Evolutionary conservation across 2,888 invertebrate genomes (phyloP).

Genomic region (Heteropelma amictum): DNA sequence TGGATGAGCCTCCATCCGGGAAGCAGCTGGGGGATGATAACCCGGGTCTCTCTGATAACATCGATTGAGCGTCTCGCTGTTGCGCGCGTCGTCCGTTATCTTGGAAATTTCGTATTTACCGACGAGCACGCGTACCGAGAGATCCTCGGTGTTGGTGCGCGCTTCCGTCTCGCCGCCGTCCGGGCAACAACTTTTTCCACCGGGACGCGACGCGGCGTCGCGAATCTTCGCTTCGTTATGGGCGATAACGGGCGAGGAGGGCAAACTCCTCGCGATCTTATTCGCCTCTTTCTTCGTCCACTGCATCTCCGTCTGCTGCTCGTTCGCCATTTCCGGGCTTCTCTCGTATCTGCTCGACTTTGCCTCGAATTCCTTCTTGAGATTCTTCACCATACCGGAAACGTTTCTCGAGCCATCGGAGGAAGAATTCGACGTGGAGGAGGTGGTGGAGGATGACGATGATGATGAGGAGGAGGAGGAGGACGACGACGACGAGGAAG

Average conservation of each 20-base stretch:
- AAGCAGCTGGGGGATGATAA: too few relatives aligned
- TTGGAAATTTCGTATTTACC: constrained; percentile 85
- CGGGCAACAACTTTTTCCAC: background rate
- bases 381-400: constrained; percentile 89
- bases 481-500: constrained; percentile 46
- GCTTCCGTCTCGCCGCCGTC: background rate
- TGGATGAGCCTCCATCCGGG: constrained; percentile 71
- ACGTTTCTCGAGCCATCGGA: constrained; percentile 75
- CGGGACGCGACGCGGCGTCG: background rate
- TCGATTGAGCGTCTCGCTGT: constrained; percentile 67
- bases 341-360: constrained; percentile 79
- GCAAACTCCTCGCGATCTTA: constrained; percentile 74
- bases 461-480: constrained; percentile 51
- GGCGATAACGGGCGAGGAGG: constrained; percentile 82
- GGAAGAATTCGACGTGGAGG: constrained; percentile 53
- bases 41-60: constrained; percentile 60
- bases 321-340: constrained; percentile 61
- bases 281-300: constrained; percentile 69
- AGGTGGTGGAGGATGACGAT: constrained; percentile 47
- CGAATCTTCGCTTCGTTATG: constrained; percentile 77
- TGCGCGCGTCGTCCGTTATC: constrained; percentile 59
- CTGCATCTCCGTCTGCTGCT: constrained; percentile 59
- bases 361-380: constrained; percentile 94
- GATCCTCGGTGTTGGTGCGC: constrained; percentile 80
- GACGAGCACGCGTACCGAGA: constrained; percentile 87